Percentiles rank a stretch among this genome's conserved stretches.
Conservation (phyloP, 2,888 invertebrate species). For the Myopa testacea region DNA sequence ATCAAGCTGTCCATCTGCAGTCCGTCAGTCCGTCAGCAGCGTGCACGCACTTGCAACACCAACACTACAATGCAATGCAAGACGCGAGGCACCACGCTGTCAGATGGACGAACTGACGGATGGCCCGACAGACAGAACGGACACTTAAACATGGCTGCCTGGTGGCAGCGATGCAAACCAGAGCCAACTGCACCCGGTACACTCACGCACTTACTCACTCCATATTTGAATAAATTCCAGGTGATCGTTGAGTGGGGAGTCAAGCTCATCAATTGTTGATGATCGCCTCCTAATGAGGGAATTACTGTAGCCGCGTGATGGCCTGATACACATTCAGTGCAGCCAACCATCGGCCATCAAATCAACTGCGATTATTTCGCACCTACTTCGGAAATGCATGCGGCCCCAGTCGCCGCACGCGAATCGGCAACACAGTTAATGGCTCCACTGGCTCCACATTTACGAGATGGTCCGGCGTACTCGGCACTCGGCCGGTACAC, state of each 20-base stretch:
- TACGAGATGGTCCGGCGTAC: slow-evolving; percentile 8
- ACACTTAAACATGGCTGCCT: slow-evolving; percentile 15
- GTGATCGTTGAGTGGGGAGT: slow-evolving; percentile 62
- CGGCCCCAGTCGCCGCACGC: slow-evolving; percentile 41
- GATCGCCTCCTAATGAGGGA: slow-evolving; percentile 59
- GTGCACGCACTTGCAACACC: slow-evolving; percentile 40
- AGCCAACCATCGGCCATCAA: slow-evolving; percentile 34
- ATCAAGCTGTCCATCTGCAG: slow-evolving; percentile 58
- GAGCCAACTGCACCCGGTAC: background rate
- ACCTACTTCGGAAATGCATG: slow-evolving; percentile 51
- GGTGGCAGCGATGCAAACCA: slow-evolving; percentile 27
- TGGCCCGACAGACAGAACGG: background rate
- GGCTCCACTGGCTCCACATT: slow-evolving; percentile 35
- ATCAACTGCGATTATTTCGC: slow-evolving; percentile 45
- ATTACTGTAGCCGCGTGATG: slow-evolving; percentile 56
- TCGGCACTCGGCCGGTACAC: slow-evolving; percentile 30
- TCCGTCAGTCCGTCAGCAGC: slow-evolving; percentile 35
- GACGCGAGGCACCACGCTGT: slow-evolving; percentile 34
- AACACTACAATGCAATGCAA: slow-evolving; percentile 29
- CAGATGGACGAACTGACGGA: background rate
- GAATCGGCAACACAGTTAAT: slow-evolving; percentile 49
- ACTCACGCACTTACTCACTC: slow-evolving; percentile 50
- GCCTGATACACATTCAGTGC: slow-evolving; percentile 1
- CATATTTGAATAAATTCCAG: slow-evolving; percentile 66
- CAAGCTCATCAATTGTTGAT: slow-evolving; percentile 42